A percentile compares a stretch with the other conserved stretches of the same genome.
These are phyloP conservation scores for Oreochromis spilurus DNA, from an alignment of 2,113 vertebrate species.

Conservation along the genomic window DNA sequence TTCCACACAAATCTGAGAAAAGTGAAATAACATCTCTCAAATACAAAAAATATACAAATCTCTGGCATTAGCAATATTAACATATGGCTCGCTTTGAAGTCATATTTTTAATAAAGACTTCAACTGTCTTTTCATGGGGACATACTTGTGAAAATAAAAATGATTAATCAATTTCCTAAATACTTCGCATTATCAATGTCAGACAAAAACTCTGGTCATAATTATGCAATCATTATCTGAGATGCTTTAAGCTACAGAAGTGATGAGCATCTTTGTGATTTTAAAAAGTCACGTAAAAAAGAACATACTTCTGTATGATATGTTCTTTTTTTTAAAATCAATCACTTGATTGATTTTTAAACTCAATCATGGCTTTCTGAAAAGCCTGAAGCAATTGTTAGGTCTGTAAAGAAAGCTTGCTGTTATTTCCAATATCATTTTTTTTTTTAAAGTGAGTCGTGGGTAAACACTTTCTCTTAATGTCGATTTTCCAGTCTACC, in stretches of 20 bases:
- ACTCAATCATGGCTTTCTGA: not conserved
- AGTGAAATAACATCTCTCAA: not conserved
- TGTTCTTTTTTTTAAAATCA: not conserved
- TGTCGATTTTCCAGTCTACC: not conserved
- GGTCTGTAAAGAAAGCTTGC: not conserved
- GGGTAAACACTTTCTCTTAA: not conserved
- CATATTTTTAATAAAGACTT: not conserved
- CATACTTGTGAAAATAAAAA: not conserved
- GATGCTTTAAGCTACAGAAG: not conserved
- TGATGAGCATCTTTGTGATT: not conserved
- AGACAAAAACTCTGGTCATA: not conserved
- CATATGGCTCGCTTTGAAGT: not conserved
- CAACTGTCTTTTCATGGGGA: no score
- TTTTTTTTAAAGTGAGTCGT: not conserved
- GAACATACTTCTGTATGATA: not conserved
- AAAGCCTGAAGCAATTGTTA: not conserved
- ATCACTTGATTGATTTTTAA: not conserved
- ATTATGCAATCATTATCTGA: not conserved
- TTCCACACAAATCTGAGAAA: not conserved
- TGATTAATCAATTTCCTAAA: not conserved
- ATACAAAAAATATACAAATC: not conserved
- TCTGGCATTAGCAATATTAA: not conserved
- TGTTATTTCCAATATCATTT: not conserved
- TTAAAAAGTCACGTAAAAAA: not conserved
- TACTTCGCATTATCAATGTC: not conserved